Evolutionary conservation across 2,797 vertebrate species (phyloP), one percentile per base, ranked within the genome.

Genomic region (Glyptemys insculpta): DNA sequence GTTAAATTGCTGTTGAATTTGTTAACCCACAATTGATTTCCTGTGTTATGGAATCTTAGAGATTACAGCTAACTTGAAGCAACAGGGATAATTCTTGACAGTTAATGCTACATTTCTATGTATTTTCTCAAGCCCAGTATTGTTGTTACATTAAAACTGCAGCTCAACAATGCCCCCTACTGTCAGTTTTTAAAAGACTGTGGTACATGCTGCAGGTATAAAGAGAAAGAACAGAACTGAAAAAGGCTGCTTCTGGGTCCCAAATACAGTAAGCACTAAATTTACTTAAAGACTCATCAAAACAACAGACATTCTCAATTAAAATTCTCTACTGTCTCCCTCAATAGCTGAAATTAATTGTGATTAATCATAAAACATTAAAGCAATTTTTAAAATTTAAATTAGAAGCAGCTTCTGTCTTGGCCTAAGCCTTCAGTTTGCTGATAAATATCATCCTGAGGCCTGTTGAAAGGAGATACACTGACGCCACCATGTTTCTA

Each of bases 131-230:
- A 93, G 65, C 10, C 37, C 12, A 57, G 5, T 57, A 25, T 59
- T n/a, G 90, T 15, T 34, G 89, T n/a, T 47, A 56, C 62, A 53
- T 34, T 56, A 41, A 79, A 97, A 96, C 85, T 87, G 97, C 98
- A 98, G 99, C 99, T 98, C 99, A 99, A 99, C 99, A 99, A 97
- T 99, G 99, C 99, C 99, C 99, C 99, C 99, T 99, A 97, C 98
- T 98, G 99, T 96, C 87, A 2, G 2, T 5, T 85, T 4, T 29
- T 68, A 59, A 80, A 62, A 93, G 41, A 76, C 74, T 31, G 50
- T 6, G 68, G 4, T 87, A 87, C 72, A 49, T 49, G 4, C 29
- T 8, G 81, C 53, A 57, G 80, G 57, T 56, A 79, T 59, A 59
- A 16, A 54, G 81, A 49, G 9, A 3, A 47, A 83, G 16, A 15